A percentile compares a stretch with the other conserved stretches of the same genome.
Conservation (phyloP, 2,113 vertebrate genomes). For the Herpetotheres cachinnans region DNA sequence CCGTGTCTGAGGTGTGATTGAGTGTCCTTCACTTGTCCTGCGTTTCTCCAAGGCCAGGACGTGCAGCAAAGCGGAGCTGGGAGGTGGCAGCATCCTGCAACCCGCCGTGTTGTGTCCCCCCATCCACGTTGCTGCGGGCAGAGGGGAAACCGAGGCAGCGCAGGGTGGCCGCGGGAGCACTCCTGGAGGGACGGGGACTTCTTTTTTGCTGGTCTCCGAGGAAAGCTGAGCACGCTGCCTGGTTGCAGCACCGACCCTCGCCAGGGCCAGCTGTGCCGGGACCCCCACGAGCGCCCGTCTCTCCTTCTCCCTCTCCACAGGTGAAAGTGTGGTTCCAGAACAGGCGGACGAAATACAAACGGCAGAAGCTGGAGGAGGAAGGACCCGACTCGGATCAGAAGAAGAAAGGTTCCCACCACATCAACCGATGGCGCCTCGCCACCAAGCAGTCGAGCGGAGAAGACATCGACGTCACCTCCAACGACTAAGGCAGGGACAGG, state of each 20-base stretch:
- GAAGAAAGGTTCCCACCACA: slow-evolving; percentile 97
- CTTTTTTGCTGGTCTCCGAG: fast-evolving
- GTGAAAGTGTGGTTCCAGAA: slow-evolving; percentile 99
- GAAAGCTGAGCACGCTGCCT: background rate
- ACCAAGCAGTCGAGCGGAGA: slow-evolving; percentile 92
- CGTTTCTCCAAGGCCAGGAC: background rate
- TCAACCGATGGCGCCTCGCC: slow-evolving; percentile 95
- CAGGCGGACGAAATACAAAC: slow-evolving; percentile 95
- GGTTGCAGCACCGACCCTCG: fast-evolving
- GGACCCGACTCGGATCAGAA: slow-evolving; percentile 93
- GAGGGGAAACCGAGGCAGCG: background rate
- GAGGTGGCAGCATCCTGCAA: background rate
- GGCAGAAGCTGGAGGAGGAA: slow-evolving; percentile 97
- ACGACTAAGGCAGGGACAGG: slow-evolving; percentile 75
- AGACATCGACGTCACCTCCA: slow-evolving; percentile 96
- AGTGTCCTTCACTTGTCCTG: fast-evolving
- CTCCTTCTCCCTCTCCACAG: slow-evolving; percentile 63
- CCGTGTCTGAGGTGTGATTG: fast-evolving
- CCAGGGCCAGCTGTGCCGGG: fast-evolving
- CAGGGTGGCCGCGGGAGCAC: fast-evolving
- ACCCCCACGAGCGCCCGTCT: fast-evolving
- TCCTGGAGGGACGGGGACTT: background rate
- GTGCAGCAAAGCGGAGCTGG: background rate
- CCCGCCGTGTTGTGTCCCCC: fast-evolving
- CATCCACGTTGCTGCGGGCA: fast-evolving